Conservation (phyloP, 1,140 invertebrate genomes). For the Argopecten irradians region DNA sequence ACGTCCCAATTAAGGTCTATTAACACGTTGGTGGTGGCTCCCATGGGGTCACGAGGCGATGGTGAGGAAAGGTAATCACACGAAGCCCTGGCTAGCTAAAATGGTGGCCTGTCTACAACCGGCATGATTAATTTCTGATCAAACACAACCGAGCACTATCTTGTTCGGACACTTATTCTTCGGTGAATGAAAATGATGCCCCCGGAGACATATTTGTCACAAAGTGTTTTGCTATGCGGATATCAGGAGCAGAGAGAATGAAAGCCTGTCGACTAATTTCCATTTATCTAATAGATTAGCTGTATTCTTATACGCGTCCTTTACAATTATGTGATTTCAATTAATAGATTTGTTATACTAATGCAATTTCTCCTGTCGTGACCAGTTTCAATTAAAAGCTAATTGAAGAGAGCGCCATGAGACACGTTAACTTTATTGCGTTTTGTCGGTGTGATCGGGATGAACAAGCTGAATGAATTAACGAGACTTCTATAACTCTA, state of each 20-base stretch:
- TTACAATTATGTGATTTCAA: conserved; percentile 59
- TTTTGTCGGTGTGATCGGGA: conserved; percentile 33
- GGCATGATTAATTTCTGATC: conserved; percentile 48
- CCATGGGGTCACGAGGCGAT: neutral
- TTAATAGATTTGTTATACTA: conserved; percentile 63
- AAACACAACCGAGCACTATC: conserved; percentile 44
- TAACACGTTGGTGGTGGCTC: neutral
- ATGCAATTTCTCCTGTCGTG: conserved; percentile 55
- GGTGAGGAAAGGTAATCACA: neutral
- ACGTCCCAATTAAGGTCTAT: neutral
- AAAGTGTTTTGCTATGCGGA: conserved; percentile 46
- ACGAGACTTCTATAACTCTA: neutral
- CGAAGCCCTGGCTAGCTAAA: neutral
- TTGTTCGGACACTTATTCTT: conserved; percentile 50
- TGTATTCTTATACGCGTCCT: conserved; percentile 56
- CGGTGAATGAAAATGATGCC: conserved; percentile 41
- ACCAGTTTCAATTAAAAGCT: conserved; percentile 60
- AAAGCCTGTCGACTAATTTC: conserved; percentile 49
- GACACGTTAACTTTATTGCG: conserved; percentile 43
- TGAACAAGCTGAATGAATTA: neutral
- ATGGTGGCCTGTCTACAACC: conserved; percentile 5
- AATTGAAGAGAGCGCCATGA: conserved; percentile 48
- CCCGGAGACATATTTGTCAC: conserved; percentile 51
- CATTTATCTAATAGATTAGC: conserved; percentile 61
- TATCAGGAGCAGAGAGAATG: conserved; percentile 44